Percentiles rank a stretch among this genome's conserved stretches.
Conservation (phyloP, 2,888 invertebrate species). For the Sinhomidia bicolor region DNA sequence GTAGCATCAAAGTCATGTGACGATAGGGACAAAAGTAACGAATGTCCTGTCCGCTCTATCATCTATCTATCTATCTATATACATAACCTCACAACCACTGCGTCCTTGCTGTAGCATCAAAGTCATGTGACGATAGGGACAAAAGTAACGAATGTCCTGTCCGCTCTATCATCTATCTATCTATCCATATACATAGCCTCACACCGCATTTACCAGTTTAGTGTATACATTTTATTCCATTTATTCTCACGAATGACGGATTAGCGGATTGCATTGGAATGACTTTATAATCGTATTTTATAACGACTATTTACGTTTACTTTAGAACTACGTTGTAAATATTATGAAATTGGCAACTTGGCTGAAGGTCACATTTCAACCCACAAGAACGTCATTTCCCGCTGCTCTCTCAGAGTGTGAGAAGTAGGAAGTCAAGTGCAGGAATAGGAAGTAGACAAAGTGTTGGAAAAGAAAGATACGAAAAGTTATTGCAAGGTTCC, state of each 20-base stretch:
- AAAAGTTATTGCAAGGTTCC: too few relatives aligned
- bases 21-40: neutral
- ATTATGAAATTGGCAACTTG: neutral
- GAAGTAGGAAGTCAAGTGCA: too few relatives aligned
- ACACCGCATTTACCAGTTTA: neutral
- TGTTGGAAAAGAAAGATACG: too few relatives aligned
- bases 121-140: neutral
- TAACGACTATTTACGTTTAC: too few relatives aligned
- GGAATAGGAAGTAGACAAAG: too few relatives aligned
- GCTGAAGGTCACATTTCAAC: conserved; percentile 7
- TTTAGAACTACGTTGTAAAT: too few relatives aligned
- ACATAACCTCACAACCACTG: neutral
- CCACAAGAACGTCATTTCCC: neutral
- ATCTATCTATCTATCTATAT: neutral
- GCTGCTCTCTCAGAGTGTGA: neutral
- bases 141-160: neutral
- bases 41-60: neutral
- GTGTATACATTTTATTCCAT: neutral
- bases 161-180: neutral
- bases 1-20: conserved; percentile 19
- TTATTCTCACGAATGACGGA: neutral
- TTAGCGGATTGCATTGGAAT: neutral
- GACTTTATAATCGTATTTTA: neutral
- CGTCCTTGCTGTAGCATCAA: conserved; percentile 18
- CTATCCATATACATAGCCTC: neutral